These are phyloP conservation scores for Pithys albifrons DNA, from an alignment of 2,113 vertebrate species.

Conservation along the genomic window DNA sequence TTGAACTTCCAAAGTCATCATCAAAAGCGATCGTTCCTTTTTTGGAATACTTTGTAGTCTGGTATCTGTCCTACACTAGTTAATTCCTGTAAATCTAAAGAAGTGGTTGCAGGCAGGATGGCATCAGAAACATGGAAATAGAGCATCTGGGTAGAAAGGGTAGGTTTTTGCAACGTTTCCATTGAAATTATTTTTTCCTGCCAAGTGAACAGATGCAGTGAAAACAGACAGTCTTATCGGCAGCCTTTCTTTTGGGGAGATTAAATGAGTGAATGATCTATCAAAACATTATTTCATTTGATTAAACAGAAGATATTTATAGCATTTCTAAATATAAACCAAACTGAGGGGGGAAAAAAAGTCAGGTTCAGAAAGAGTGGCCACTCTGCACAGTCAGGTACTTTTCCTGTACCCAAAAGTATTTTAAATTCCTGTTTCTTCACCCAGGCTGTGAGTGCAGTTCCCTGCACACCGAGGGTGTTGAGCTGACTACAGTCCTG, in stretches of 20 bases:
- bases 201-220: constrained; percentile 55
- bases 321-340: constrained; percentile 31
- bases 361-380: not conserved
- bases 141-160: constrained; percentile 41
- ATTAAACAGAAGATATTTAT: constrained; percentile 49
- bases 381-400: not conserved
- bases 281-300: constrained; percentile 19
- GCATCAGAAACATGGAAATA: constrained; percentile 61
- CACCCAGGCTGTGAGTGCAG: not conserved
- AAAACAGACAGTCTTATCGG: constrained; percentile 35
- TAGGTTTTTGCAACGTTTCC: constrained; percentile 14
- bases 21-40: not conserved
- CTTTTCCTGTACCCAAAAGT: not conserved
- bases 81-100: constrained; percentile 45
- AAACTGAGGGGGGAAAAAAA: not conserved
- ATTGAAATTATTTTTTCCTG: constrained; percentile 20
- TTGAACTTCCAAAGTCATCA: not conserved
- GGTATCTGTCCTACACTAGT: not conserved
- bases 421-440: not conserved
- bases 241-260: constrained; percentile 38
- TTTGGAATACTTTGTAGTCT: not conserved
- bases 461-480: not conserved
- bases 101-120: constrained; percentile 29
- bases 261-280: constrained; percentile 38
- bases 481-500: not conserved